Conservation (phyloP, 2,888 invertebrate species). For the Neuroscelio doddi region DNA sequence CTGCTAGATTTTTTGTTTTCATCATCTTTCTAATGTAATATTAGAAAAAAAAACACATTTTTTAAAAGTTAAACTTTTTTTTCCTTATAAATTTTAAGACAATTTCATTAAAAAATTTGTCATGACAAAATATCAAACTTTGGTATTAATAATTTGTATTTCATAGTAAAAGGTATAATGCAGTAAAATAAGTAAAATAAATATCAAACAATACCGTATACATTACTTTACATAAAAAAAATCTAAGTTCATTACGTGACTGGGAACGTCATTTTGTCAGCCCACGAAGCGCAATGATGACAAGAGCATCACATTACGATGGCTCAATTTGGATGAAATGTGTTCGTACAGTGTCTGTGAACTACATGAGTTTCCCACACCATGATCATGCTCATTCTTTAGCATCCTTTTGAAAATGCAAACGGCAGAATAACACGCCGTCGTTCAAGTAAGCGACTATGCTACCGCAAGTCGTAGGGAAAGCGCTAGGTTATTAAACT, state of each 20-base stretch:
- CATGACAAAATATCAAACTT: too few relatives aligned
- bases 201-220: too few relatives aligned
- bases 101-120: too few relatives aligned
- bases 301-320: conserved; percentile 15
- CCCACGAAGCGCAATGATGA: conserved; percentile 22
- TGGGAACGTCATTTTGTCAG: conserved; percentile 30
- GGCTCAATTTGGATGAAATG: conserved; percentile 12
- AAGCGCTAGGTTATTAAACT: conserved; percentile 68
- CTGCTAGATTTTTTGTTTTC: too few relatives aligned
- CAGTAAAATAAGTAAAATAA: too few relatives aligned
- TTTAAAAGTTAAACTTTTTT: too few relatives aligned
- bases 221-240: conserved; percentile 2
- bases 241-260: conserved; percentile 31
- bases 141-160: too few relatives aligned
- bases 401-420: conserved; percentile 57
- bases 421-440: conserved; percentile 52
- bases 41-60: too few relatives aligned
- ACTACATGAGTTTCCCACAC: conserved; percentile 33
- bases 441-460: conserved; percentile 59
- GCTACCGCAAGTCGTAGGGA: conserved; percentile 63
- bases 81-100: too few relatives aligned
- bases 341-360: conserved; percentile 16
- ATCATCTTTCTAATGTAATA: too few relatives aligned
- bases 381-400: conserved; percentile 25
- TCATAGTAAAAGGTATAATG: too few relatives aligned